These are phyloP conservation scores for Rhagium mordax DNA, from an alignment of 2,888 invertebrate species.

Conservation along the genomic window DNA sequence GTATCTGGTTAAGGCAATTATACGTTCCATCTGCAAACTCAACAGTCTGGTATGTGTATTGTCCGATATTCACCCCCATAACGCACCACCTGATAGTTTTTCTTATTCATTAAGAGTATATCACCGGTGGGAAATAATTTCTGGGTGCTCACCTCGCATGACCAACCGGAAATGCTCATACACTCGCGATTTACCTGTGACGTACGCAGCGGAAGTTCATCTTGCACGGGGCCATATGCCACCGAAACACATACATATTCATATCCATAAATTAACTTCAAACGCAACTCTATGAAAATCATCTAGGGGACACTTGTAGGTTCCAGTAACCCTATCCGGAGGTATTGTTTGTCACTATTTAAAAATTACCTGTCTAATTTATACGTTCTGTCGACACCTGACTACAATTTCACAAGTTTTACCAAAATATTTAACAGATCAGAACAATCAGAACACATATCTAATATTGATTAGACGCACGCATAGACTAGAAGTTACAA, in stretches of 20 bases:
- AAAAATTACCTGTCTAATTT: not conserved
- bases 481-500: too few species aligned
- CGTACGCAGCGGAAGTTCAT: constrained; percentile 61
- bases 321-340: not conserved
- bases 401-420: not conserved
- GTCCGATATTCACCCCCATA: constrained; percentile 40
- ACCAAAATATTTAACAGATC: not conserved
- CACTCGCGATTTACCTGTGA: constrained; percentile 61
- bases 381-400: not conserved
- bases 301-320: not conserved
- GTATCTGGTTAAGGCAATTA: constrained; percentile 1
- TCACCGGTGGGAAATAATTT: constrained; percentile 53
- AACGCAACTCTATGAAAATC: not conserved
- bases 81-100: constrained; percentile 54
- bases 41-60: constrained; percentile 27
- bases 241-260: constrained; percentile 51
- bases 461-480: too few species aligned
- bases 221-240: constrained; percentile 62
- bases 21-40: constrained; percentile 24
- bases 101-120: constrained; percentile 63
- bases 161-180: constrained; percentile 64
- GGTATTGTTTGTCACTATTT: not conserved
- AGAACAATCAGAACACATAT: too few species aligned
- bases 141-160: constrained; percentile 64
- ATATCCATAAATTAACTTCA: not conserved